Evolutionary conservation across 2,797 vertebrate species (phyloP).

Genomic region (Sparidentex hasta): DNA sequence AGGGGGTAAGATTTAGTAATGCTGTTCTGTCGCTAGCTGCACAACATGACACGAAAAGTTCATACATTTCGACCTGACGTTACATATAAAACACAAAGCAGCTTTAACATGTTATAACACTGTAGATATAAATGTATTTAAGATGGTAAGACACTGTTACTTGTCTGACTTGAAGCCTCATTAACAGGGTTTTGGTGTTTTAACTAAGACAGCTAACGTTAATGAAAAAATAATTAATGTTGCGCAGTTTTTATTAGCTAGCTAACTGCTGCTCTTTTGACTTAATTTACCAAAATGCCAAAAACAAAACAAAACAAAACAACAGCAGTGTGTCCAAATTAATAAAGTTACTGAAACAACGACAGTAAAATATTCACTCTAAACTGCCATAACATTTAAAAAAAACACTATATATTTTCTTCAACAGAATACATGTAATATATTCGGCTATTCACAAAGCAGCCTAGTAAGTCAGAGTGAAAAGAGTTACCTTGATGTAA

Average conservation of each 20-base stretch:
- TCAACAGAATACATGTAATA: background rate
- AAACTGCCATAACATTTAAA: background rate
- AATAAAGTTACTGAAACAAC: background rate
- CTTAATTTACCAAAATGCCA: background rate
- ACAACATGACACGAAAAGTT: no score
- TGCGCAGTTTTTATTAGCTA: background rate
- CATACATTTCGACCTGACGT: background rate
- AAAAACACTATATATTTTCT: background rate
- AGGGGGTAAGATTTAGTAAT: no score
- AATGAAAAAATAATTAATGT: no score
- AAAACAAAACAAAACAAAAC: background rate
- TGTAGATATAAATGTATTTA: background rate
- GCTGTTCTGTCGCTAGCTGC: no score
- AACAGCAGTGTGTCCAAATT: background rate
- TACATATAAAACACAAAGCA: background rate
- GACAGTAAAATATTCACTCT: background rate
- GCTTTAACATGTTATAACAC: background rate
- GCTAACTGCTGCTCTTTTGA: background rate
- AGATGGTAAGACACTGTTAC: no score
- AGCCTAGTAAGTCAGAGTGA: no score
- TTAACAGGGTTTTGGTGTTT: no score
- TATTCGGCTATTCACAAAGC: background rate
- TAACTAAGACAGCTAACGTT: no score
- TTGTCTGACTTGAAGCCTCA: no score
- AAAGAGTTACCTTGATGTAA: constrained; percentile 27